Percentiles rank a stretch among this genome's conserved stretches.
Evolutionary conservation across 2,888 invertebrate genomes (phyloP).

Genomic region (Microchrysa polita): DNA sequence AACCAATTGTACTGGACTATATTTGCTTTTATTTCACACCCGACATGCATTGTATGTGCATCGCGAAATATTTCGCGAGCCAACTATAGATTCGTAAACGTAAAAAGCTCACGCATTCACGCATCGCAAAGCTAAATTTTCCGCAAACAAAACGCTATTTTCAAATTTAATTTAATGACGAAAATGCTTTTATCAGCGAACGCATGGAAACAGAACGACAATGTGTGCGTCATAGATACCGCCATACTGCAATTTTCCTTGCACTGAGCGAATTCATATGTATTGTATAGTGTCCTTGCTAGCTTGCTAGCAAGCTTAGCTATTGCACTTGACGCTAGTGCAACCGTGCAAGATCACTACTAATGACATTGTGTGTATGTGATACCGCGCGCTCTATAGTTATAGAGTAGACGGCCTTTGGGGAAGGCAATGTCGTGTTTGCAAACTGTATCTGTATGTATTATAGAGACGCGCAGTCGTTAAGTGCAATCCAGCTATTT

Average conservation of each 20-base stretch:
- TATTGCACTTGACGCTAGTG: constrained; percentile 11
- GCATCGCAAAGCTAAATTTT: too few relatives aligned
- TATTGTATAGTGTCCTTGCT: constrained; percentile 6
- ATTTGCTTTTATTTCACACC: too few relatives aligned
- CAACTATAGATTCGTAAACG: too few relatives aligned
- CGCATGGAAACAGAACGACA: not conserved
- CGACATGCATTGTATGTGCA: not conserved
- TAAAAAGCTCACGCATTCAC: too few relatives aligned
- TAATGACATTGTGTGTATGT: constrained; percentile 31
- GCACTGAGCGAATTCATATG: too few relatives aligned
- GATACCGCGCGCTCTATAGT: too few relatives aligned
- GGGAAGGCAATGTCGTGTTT: not conserved
- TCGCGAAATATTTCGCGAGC: not conserved
- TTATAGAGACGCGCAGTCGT: too few relatives aligned
- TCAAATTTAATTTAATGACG: not conserved
- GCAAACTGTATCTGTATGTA: too few relatives aligned
- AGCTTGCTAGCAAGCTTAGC: not conserved
- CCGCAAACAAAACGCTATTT: not conserved
- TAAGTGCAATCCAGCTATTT: too few relatives aligned
- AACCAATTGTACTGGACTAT: too few relatives aligned
- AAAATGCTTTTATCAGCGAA: not conserved
- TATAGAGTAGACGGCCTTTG: not conserved
- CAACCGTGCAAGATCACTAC: constrained; percentile 22
- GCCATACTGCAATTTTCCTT: not conserved
- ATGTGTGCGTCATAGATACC: not conserved